phyloP scores from a whole-genome alignment of 2,113 vertebrate genomes.

The Tupaia chinensis region DNA sequence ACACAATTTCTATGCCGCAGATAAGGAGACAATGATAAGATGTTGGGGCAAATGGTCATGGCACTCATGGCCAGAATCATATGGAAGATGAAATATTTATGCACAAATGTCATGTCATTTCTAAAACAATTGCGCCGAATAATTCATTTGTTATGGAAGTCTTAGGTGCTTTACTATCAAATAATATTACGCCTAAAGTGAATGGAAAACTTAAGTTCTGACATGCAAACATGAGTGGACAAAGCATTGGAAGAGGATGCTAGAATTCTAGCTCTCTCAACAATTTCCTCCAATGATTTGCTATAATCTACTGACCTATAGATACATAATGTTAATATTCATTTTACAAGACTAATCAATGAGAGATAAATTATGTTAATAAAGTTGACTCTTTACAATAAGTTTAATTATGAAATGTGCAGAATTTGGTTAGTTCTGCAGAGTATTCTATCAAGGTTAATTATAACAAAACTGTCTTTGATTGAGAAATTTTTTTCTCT shows the following conservation, averaged over 20 bases:
- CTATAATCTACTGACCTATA: neutral
- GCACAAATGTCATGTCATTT: too few relatives aligned
- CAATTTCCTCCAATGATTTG: neutral
- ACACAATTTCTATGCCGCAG: too few relatives aligned
- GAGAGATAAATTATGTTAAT: neutral
- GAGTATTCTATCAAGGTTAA: neutral
- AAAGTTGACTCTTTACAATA: neutral
- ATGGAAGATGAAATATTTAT: too few relatives aligned
- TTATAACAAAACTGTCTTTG: neutral
- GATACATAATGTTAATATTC: neutral
- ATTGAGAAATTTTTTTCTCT: neutral
- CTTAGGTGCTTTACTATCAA: neutral
- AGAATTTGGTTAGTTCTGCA: neutral
- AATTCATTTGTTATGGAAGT: too few relatives aligned
- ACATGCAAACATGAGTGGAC: accelerated
- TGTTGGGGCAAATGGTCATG: accelerated
- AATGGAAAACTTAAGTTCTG: neutral
- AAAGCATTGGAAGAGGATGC: neutral
- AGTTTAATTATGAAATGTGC: neutral
- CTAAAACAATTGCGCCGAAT: too few relatives aligned
- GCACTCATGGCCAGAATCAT: neutral
- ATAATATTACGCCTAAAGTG: neutral
- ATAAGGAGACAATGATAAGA: too few relatives aligned
- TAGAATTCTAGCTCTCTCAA: neutral
- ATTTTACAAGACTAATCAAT: neutral